Base-by-base conservation (phyloP, 2,888 invertebrate genomes). In the Embidobia sp. region DNA sequence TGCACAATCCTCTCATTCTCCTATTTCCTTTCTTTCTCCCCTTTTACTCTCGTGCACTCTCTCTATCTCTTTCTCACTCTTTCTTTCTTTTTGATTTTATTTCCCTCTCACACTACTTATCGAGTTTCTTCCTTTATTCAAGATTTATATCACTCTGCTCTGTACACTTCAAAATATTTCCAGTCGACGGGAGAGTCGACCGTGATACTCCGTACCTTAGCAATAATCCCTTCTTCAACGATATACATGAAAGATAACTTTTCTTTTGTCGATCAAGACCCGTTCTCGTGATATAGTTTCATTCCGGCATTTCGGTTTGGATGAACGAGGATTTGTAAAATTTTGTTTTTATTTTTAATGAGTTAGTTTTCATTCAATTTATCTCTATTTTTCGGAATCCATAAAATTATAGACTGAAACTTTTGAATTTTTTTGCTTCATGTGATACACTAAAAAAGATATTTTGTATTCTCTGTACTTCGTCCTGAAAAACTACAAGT, bases 1-100 rank as follows among this genome's bases (percentile, higher is more conserved):
- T 80, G 77, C 83, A 81, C 80, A 76, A 77, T 78, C 76, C 29
- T 29, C 26, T n/a, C 31, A 27, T 42, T 55, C 61, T 40, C 29
- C 10, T 19, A 55, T 48, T 18, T 48, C 26, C 40, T 37, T 27
- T 42, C 11, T 33, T 11, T 37, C 35, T 48, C 19, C 49, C n/a
- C 33, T 6, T 29, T n/a, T n/a, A n/a, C n/a, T 42, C 16, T 49
- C 51, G 4, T n/a, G n/a, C n/a, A n/a, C n/a, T n/a, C n/a, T n/a
- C n/a, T n/a, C n/a, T n/a, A n/a, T n/a, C 29, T 22, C 26, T n/a
- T 16, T 48, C 8, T 27, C 16, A 19, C 2, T 27, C 22, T 35
- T 13, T 35, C 19, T 64, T 67, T 16, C 37, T 57, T 74, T 69
- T 77, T 79, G 67, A 77, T 78, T 57, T 75, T 31, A 27, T 29